These are phyloP conservation scores for Rattus rattus DNA, from an alignment of 2,113 vertebrate species.

Conservation along the genomic window DNA sequence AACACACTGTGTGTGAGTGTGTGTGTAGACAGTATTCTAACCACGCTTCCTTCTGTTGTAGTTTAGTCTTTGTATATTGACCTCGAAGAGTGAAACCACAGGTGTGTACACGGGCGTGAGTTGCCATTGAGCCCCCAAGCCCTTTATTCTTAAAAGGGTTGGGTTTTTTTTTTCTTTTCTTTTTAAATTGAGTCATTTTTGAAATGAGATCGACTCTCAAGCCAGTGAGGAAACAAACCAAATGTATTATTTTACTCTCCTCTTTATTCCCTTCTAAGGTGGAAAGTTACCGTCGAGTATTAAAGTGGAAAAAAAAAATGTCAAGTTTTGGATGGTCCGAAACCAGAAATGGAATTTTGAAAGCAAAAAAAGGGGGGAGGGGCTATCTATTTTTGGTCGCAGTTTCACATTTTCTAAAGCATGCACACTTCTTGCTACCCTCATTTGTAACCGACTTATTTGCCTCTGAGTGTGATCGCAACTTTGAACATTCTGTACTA, in stretches of 20 bases:
- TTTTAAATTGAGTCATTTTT: background rate
- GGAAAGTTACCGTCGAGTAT: background rate
- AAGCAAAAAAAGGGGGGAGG: background rate
- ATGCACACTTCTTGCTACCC: slow-evolving; percentile 70
- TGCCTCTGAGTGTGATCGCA: slow-evolving; percentile 71
- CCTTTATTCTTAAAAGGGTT: slow-evolving; percentile 74
- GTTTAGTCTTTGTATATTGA: slow-evolving; percentile 11
- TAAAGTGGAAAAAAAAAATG: background rate
- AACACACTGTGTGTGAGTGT: background rate
- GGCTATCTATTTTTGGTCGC: slow-evolving; percentile 38
- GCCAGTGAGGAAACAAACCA: slow-evolving; percentile 20
- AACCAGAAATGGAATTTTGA: slow-evolving; percentile 31
- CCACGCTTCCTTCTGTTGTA: background rate
- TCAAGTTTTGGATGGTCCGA: background rate
- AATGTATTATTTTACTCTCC: background rate
- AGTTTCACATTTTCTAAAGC: slow-evolving; percentile 52
- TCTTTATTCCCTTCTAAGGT: slow-evolving; percentile 5
- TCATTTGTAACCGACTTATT: slow-evolving; percentile 59
- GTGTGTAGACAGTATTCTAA: background rate
- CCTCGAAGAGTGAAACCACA: background rate
- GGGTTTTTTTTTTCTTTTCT: background rate
- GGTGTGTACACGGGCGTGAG: background rate
- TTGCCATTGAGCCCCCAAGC: slow-evolving; percentile 39
- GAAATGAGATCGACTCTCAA: slow-evolving; percentile 46
- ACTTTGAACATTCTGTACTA: slow-evolving; percentile 72